phyloP scores from a whole-genome alignment of 2,888 invertebrate genomes.

The Steromphala cineraria region DNA sequence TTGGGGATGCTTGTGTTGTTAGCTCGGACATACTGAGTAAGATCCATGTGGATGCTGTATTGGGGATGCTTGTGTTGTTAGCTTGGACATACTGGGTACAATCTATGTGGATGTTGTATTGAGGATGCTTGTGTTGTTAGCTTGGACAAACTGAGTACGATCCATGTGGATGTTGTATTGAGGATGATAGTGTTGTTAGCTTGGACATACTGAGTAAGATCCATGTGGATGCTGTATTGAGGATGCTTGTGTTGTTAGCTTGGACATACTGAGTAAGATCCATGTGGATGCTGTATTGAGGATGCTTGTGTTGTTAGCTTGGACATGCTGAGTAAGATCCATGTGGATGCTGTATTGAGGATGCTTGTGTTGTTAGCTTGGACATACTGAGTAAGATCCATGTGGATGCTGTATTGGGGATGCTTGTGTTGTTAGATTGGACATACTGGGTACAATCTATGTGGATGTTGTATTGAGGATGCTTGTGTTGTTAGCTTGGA shows the following conservation, averaged over 20 bases:
- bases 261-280: too few species aligned
- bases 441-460: conserved; percentile 64
- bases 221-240: conserved; percentile 47
- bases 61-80: too few species aligned
- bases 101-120: background rate
- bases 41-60: conserved; percentile 65
- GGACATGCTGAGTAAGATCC: conserved; percentile 65
- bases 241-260: too few species aligned
- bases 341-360: conserved; percentile 47
- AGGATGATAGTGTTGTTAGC: too few species aligned
- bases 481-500: conserved; percentile 52
- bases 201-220: conserved; percentile 66
- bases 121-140: conserved; percentile 45
- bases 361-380: too few species aligned
- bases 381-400: too few species aligned
- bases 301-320: conserved; percentile 46
- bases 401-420: conserved; percentile 15
- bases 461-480: background rate
- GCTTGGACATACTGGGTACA: too few species aligned
- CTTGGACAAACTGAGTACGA: conserved; percentile 65
- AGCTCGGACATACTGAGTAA: conserved; percentile 68
- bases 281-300: conserved; percentile 53
- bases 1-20: conserved; percentile 5
- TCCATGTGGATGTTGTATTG: conserved; percentile 67
- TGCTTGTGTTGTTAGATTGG: conserved; percentile 47